These are phyloP conservation scores for Eurosta solidaginis DNA, from an alignment of 1,140 invertebrate species.

Conservation along the genomic window DNA sequence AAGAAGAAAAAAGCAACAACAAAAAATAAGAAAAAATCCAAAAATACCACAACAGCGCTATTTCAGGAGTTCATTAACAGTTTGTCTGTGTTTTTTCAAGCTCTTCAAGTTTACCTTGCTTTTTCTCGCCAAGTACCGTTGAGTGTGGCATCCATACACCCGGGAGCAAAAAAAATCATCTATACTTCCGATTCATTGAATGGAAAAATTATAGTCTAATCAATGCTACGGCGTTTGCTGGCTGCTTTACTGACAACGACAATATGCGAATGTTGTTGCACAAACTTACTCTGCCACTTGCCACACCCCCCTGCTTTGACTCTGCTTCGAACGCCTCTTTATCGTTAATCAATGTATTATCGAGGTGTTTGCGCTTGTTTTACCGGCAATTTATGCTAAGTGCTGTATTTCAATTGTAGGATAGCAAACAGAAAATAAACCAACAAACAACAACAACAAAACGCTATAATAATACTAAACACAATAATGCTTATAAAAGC, in stretches of 20 bases:
- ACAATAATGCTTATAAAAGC: conserved; percentile 3
- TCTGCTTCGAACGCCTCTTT: neutral
- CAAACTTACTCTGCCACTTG: conserved; percentile 15
- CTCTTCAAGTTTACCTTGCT: neutral
- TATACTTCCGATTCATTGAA: conserved; percentile 50
- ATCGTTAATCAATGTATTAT: conserved; percentile 7
- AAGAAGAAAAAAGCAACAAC: neutral
- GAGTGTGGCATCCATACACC: neutral
- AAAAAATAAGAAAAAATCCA: neutral
- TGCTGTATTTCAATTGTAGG: neutral
- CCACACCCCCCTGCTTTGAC: neutral
- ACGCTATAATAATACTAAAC: neutral
- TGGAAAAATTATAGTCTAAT: conserved; percentile 59
- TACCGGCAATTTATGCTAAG: conserved; percentile 34
- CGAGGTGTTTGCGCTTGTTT: conserved; percentile 34
- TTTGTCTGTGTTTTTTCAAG: neutral
- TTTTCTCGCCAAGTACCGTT: neutral
- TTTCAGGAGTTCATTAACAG: neutral
- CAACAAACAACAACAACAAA: neutral
- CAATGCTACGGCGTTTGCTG: conserved; percentile 38
- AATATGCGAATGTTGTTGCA: neutral
- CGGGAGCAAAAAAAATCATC: neutral
- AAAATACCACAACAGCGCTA: neutral
- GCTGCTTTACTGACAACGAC: neutral
- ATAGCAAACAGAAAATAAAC: neutral